These are phyloP conservation scores for Crenichthys baileyi DNA, from an alignment of 2,797 vertebrate genomes.

Conservation along the genomic window DNA sequence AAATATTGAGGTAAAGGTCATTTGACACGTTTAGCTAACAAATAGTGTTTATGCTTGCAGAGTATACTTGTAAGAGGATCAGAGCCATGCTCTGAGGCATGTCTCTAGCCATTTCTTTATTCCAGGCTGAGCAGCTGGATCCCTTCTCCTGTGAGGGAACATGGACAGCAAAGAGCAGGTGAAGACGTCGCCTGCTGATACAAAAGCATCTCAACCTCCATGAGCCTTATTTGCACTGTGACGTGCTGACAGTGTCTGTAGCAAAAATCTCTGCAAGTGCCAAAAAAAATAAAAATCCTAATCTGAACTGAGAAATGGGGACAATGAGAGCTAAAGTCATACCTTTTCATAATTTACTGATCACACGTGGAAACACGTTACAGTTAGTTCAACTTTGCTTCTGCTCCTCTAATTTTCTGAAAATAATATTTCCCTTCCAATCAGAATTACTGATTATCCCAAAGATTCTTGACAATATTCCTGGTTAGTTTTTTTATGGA, in stretches of 20 bases:
- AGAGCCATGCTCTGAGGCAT: conserved; percentile 5
- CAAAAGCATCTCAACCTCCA: conserved; percentile 28
- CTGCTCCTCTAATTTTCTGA: conserved; percentile 13
- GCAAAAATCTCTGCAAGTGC: conserved; percentile 4
- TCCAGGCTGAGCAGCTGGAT: conserved; percentile 28
- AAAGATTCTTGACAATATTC: too few species aligned
- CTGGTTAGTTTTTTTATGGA: neutral
- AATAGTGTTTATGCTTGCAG: neutral
- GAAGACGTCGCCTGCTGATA: conserved; percentile 39
- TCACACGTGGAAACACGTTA: conserved; percentile 17
- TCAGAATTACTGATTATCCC: neutral
- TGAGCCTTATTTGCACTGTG: conserved; percentile 35
- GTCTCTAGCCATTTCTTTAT: conserved; percentile 25
- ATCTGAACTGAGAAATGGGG: too few species aligned
- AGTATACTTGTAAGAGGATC: neutral
- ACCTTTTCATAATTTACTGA: conserved; percentile 27
- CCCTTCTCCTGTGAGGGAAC: conserved; percentile 8
- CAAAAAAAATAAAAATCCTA: neutral
- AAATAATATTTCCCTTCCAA: conserved; percentile 3
- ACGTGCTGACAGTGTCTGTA: neutral
- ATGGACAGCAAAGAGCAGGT: conserved; percentile 16
- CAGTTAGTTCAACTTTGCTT: conserved; percentile 2
- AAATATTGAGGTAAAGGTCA: neutral
- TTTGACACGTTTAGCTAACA: neutral
- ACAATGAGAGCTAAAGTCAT: too few species aligned